A percentile compares a stretch with the other conserved stretches of the same genome.
These are phyloP conservation scores for Neosalanx taihuensis DNA, from an alignment of 2,797 vertebrate species.

Conservation along the genomic window DNA sequence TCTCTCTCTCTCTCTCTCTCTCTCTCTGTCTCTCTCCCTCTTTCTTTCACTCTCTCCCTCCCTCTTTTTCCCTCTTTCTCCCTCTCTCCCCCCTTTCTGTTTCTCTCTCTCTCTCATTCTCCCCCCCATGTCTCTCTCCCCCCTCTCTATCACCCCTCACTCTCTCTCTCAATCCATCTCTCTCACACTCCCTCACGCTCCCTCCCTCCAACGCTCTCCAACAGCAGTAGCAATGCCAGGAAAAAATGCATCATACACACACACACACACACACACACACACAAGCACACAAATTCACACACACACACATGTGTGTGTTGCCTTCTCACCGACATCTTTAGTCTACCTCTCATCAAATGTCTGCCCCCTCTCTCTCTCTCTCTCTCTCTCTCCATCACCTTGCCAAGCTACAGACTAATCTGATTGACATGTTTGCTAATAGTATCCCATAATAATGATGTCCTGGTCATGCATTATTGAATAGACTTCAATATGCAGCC, in stretches of 20 bases:
- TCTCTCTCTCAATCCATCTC: conserved; percentile 30
- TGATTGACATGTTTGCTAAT: conserved; percentile 2
- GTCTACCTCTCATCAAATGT: conserved; percentile 53
- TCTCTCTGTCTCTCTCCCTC: no score
- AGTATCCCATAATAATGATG: neutral
- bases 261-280: neutral
- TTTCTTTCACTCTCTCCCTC: no score
- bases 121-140: no score
- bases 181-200: conserved; percentile 1
- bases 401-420: neutral
- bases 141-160: conserved; percentile 31
- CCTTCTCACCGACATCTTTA: conserved; percentile 42
- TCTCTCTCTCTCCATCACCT: conserved; percentile 12
- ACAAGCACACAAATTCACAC: neutral
- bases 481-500: neutral
- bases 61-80: no score
- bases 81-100: no score
- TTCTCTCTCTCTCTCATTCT: no score
- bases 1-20: neutral
- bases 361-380: conserved; percentile 28
- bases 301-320: conserved; percentile 7
- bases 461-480: neutral
- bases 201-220: neutral
- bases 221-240: conserved; percentile 4
- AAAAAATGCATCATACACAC: conserved; percentile 44